Percentiles rank a stretch among this genome's conserved stretches.
These are phyloP conservation scores for Hyperopisus bebe DNA, from an alignment of 2,113 vertebrate genomes.

Conservation along the genomic window DNA sequence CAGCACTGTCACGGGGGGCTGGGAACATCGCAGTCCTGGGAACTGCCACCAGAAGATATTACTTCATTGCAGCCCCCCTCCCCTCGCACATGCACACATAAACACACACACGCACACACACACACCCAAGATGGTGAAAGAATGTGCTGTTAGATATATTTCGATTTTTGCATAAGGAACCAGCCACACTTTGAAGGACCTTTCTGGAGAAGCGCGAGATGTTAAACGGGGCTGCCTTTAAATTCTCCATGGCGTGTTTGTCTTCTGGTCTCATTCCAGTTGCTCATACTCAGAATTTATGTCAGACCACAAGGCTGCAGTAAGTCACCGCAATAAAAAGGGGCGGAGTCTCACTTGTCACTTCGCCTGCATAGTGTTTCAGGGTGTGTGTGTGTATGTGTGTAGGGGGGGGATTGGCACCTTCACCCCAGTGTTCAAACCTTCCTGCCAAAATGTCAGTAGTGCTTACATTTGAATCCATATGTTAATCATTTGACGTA, in stretches of 20 bases:
- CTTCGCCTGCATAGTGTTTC: neutral
- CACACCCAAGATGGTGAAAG: constrained; percentile 46
- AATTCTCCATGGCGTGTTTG: neutral
- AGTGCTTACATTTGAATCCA: neutral
- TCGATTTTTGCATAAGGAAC: constrained; percentile 38
- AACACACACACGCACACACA: neutral
- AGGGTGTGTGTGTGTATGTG: neutral
- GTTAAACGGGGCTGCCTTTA: neutral
- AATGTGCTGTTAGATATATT: constrained; percentile 52
- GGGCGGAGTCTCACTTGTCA: neutral
- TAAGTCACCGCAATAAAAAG: neutral
- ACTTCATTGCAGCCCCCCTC: constrained; percentile 50
- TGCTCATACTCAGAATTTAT: neutral
- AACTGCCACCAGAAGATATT: constrained; percentile 55
- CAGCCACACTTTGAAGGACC: constrained; percentile 8
- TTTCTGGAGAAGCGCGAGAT: constrained; percentile 1
- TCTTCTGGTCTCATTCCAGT: neutral
- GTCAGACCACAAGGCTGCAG: constrained; percentile 10
- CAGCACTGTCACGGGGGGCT: constrained; percentile 29
- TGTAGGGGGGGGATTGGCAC: neutral
- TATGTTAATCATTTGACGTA: neutral
- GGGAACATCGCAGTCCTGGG: constrained; percentile 35
- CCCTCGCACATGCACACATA: neutral
- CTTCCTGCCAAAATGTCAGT: neutral
- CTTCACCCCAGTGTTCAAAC: neutral